Conservation (phyloP, 2,113 vertebrate genomes). For the Pseudorasbora parva region DNA sequence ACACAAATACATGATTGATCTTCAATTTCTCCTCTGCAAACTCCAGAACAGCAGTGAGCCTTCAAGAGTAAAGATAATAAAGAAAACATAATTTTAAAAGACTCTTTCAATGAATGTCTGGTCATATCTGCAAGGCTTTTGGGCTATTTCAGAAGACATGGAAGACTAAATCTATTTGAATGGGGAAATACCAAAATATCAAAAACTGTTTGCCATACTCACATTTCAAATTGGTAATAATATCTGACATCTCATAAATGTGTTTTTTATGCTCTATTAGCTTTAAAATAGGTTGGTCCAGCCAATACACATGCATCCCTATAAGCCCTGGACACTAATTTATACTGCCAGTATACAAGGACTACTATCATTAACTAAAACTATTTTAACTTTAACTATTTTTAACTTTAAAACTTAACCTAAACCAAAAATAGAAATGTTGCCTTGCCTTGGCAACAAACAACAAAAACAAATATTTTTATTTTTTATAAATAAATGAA, state of each 20-base stretch:
- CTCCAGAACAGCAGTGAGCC: constrained; percentile 84
- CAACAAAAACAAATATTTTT: no score
- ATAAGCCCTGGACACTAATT: background rate
- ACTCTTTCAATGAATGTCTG: background rate
- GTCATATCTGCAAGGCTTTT: background rate
- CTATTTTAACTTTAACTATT: background rate
- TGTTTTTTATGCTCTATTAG: background rate
- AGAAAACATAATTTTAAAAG: background rate
- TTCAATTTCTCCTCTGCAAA: constrained; percentile 89
- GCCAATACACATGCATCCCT: no score
- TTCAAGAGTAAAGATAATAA: constrained; percentile 58
- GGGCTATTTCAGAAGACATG: background rate
- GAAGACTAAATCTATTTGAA: no score
- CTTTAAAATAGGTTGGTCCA: no score
- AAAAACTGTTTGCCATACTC: background rate
- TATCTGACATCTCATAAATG: background rate
- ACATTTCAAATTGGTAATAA: background rate
- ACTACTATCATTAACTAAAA: background rate
- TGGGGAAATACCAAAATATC: background rate
- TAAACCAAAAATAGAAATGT: background rate
- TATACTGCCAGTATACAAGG: background rate
- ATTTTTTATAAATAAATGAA: no score
- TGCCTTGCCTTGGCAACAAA: no score
- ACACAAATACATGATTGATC: constrained; percentile 84
- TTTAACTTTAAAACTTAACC: background rate